Evolutionary conservation across 2,797 vertebrate genomes (phyloP).

Genomic region (Eptatretus atami): DNA sequence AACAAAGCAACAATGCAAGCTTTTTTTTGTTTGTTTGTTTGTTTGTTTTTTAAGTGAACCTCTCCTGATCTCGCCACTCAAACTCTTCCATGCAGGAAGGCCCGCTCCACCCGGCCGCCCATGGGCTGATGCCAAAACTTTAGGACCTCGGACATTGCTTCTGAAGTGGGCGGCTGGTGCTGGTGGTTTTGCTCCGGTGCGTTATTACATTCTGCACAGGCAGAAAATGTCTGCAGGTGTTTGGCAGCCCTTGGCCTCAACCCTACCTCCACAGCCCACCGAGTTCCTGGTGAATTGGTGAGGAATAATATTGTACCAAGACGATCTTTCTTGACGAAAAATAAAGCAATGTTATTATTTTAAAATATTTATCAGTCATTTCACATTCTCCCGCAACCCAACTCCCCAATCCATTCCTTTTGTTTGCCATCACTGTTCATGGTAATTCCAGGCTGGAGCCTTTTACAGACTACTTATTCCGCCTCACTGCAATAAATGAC

Average conservation of each 20-base stretch:
- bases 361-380: accelerated
- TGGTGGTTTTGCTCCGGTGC: constrained; percentile 68
- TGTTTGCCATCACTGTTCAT: background rate
- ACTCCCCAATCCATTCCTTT: background rate
- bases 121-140: constrained; percentile 13
- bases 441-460: constrained; percentile 36
- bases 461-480: constrained; percentile 90
- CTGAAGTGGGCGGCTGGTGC: constrained; percentile 70
- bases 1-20: too few relatives aligned
- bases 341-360: background rate
- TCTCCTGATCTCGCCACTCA: background rate
- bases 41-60: background rate
- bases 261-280: constrained; percentile 35
- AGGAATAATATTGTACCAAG: background rate
- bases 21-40: background rate
- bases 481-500: constrained; percentile 79
- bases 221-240: constrained; percentile 38
- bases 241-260: constrained; percentile 46
- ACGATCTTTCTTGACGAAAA: background rate
- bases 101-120: constrained; percentile 64
- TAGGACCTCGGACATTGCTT: constrained; percentile 23
- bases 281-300: constrained; percentile 48
- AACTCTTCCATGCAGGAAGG: constrained; percentile 20
- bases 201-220: constrained; percentile 75
- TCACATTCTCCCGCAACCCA: accelerated